Conservation (phyloP, 2,888 invertebrate genomes). For the Eubasilissa splendida region DNA sequence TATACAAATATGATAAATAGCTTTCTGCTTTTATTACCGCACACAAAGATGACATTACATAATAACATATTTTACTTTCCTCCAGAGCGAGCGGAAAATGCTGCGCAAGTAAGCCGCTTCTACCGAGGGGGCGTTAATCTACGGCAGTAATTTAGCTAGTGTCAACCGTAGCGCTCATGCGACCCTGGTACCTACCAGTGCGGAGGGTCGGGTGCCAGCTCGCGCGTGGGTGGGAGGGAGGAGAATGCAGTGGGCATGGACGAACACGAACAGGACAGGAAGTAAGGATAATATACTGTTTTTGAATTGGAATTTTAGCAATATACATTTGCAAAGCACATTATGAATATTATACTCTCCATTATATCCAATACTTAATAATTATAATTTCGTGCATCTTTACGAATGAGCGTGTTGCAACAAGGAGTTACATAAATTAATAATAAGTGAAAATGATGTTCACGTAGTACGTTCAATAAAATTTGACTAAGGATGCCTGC, state of each 20-base stretch:
- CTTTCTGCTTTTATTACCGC: too few species aligned
- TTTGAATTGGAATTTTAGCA: too few species aligned
- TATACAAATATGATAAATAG: too few species aligned
- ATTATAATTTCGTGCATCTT: too few species aligned
- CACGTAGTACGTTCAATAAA: too few species aligned
- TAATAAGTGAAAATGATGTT: too few species aligned
- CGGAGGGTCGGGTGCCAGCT: neutral
- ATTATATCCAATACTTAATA: too few species aligned
- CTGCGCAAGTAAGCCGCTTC: constrained; percentile 10
- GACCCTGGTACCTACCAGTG: constrained; percentile 2
- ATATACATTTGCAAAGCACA: too few species aligned
- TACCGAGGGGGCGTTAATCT: constrained; percentile 18
- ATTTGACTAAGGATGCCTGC: too few species aligned
- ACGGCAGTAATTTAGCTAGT: constrained; percentile 18
- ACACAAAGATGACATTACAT: neutral
- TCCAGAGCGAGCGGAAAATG: neutral
- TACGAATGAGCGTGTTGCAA: too few species aligned
- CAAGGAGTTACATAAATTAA: too few species aligned
- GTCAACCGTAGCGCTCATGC: constrained; percentile 19
- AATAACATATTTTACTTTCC: constrained; percentile 8
- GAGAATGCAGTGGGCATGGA: constrained; percentile 17
- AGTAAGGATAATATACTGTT: constrained; percentile 13
- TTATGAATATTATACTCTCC: too few species aligned
- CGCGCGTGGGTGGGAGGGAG: neutral
- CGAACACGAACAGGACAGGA: constrained; percentile 35